phyloP scores from a whole-genome alignment of 2,113 vertebrate species.

The Recurvirostra avosetta region DNA sequence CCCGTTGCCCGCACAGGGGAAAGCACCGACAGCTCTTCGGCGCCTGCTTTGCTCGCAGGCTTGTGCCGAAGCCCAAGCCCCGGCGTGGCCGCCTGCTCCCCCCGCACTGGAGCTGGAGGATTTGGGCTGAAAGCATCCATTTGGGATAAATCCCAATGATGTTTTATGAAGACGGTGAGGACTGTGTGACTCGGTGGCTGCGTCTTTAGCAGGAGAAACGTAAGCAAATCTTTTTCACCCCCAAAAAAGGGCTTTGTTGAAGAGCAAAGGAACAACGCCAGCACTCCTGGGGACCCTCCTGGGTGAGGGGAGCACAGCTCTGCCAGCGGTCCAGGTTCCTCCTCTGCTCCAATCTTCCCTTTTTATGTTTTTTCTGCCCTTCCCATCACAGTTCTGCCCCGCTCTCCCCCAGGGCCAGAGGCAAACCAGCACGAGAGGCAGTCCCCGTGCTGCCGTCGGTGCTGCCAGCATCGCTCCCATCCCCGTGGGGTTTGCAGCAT shows the following conservation, averaged over 20 bases:
- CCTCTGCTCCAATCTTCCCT: not conserved
- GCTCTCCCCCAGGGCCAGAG: not conserved
- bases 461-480: not conserved
- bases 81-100: too few species aligned
- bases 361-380: too few species aligned
- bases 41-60: too few species aligned
- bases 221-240: not conserved
- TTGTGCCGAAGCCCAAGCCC: too few species aligned
- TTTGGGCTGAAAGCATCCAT: not conserved
- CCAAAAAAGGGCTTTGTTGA: not conserved
- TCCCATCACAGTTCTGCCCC: not conserved
- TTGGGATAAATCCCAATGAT: not conserved
- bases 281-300: too few species aligned
- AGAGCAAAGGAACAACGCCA: not conserved
- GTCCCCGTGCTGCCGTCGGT: rapidly evolving
- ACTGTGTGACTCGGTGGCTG: rapidly evolving
- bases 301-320: not conserved
- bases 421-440: not conserved
- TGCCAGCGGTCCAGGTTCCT: not conserved
- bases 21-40: too few species aligned
- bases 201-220: not conserved
- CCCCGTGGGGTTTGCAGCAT: not conserved
- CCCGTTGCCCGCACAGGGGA: too few species aligned
- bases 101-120: not conserved
- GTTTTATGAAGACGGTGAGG: rapidly evolving